These are phyloP conservation scores for Leptodactylus fuscus DNA, from an alignment of 2,113 vertebrate species.

Conservation along the genomic window DNA sequence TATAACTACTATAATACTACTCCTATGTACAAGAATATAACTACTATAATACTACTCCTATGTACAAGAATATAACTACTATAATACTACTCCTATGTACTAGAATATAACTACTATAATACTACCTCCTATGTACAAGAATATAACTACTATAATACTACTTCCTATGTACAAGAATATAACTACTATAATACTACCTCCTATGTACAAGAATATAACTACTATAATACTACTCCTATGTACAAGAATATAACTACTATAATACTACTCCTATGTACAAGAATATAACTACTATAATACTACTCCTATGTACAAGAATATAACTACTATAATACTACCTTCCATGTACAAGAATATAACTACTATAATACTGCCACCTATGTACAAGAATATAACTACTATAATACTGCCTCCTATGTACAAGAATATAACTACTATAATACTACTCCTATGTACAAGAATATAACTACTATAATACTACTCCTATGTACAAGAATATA, in stretches of 20 bases:
- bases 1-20: conserved; percentile 3
- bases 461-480: conserved; percentile 16
- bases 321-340: conserved; percentile 5
- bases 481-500: not conserved
- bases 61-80: conserved; percentile 6
- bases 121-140: not conserved
- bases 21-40: not conserved
- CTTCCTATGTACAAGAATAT: not conserved
- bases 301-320: not conserved
- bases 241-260: conserved; percentile 9
- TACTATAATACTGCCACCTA: not conserved
- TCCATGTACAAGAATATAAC: conserved; percentile 5
- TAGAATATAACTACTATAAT: not conserved
- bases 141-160: conserved; percentile 7
- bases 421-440: conserved; percentile 15
- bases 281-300: conserved; percentile 3
- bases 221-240: not conserved
- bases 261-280: not conserved
- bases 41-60: not conserved
- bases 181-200: not conserved
- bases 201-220: not conserved
- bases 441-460: not conserved
- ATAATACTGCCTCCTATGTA: conserved; percentile 1
- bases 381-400: conserved; percentile 10
- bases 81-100: not conserved